Evolutionary conservation across 2,113 vertebrate genomes (phyloP), one percentile per base, ranked within the genome.

Genomic region (Oreotrochilus melanogaster): DNA sequence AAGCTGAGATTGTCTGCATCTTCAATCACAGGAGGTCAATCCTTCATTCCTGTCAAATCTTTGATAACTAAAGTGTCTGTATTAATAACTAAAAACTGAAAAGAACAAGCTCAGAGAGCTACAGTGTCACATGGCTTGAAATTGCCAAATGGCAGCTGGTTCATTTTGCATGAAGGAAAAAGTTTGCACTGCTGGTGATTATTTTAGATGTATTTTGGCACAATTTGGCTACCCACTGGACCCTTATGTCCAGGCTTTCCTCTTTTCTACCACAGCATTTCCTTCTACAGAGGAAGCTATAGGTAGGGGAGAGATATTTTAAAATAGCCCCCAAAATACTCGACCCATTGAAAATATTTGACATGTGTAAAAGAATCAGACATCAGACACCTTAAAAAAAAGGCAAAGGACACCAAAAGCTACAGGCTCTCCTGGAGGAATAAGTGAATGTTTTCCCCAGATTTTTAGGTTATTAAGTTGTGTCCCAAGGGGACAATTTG

Each of bases 11-110:
- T 84, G 88, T 92, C 87, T 93, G 86, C 86, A 79, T 97, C 92
- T 95, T 95, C 93, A 80, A 62, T 96, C 76, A 71, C 83, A 45
- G 82, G 79, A 86, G 94, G 91, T 95, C 89, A 91, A 86, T 86
- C 86, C 89, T 87, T 96, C 97, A 96, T 95, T 96, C 82, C 92
- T 96, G 97, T 93, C 96, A 95, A 86, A 78, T 65, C 85, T 96
- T 91, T 92, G 94, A 93, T 97, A 97, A 97, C 93, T 88, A 85
- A 83, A 96, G 93, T 93, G 92, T 96, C 95, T 95, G 91, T 96
- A 94, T 97, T 97, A 97, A 87, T 88, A 92, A 95, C 95, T 79
- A 92, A 96, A 95, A 96, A 62, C 48, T 78, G 90, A 76, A 72
- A 71, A 72, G 88, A 89, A 84, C 66, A 93, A 92, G 76, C 83